These are phyloP conservation scores for Cancer borealis DNA, from an alignment of 2,888 invertebrate species.

Conservation along the genomic window DNA sequence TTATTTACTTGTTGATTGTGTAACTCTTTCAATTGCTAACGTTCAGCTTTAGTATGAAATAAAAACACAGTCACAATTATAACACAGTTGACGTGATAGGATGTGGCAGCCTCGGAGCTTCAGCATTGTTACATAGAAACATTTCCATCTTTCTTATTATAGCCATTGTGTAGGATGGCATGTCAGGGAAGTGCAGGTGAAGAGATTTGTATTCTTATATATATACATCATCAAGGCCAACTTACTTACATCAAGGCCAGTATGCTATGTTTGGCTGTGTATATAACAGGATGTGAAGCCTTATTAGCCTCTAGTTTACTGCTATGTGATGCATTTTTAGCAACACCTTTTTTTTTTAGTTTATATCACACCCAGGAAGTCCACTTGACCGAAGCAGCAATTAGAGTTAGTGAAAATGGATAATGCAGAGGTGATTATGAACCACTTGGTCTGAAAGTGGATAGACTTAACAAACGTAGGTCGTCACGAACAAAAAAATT, in stretches of 20 bases:
- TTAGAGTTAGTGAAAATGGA: background rate
- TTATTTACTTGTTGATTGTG: too few relatives aligned
- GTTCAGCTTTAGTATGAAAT: background rate
- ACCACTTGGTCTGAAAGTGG: background rate
- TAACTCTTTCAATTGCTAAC: background rate
- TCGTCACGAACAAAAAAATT: background rate
- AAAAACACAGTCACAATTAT: background rate
- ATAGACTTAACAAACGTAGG: background rate
- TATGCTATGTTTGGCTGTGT: background rate
- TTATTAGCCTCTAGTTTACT: background rate
- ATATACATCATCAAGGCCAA: background rate
- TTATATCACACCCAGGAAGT: background rate
- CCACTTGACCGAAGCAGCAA: background rate
- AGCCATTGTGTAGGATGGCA: background rate
- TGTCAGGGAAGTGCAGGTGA: background rate
- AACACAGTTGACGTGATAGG: background rate
- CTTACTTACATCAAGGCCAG: background rate
- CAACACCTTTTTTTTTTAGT: too few relatives aligned
- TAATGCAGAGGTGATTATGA: background rate
- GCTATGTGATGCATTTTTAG: background rate
- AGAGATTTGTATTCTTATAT: background rate
- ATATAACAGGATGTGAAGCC: background rate
- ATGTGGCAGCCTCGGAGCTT: background rate
- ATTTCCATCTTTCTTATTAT: background rate
- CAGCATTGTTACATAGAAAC: background rate